phyloP scores from a whole-genome alignment of 1,140 invertebrate genomes.

The Neodiprion fabricii region DNA sequence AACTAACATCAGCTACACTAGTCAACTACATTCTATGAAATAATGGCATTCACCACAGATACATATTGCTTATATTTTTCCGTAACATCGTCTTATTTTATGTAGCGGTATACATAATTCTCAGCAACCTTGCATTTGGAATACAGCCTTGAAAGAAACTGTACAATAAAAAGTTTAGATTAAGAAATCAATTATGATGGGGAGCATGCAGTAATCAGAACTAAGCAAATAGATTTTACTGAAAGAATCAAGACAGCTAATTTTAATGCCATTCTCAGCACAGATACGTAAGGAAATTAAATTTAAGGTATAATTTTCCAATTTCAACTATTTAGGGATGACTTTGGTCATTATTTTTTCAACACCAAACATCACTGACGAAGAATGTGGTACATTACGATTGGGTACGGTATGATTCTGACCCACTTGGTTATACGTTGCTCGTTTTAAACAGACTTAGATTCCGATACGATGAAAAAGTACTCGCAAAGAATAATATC shows the following conservation, averaged over 20 bases:
- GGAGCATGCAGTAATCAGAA: slow-evolving; percentile 9
- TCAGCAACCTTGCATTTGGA: background rate
- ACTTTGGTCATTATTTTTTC: background rate
- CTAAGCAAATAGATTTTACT: slow-evolving; percentile 12
- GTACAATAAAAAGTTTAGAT: slow-evolving; percentile 25
- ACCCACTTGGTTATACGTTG: no score
- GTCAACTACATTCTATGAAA: background rate
- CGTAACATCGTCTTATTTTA: background rate
- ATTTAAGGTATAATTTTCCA: background rate
- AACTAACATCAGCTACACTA: background rate
- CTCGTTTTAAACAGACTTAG: no score
- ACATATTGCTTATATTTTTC: background rate
- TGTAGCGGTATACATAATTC: background rate
- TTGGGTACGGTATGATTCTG: no score
- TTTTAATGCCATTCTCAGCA: slow-evolving; percentile 11
- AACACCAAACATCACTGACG: background rate
- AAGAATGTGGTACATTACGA: no score
- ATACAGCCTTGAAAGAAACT: slow-evolving; percentile 25
- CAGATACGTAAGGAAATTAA: background rate
- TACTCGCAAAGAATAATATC: no score
- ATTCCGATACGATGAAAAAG: no score
- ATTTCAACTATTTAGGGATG: background rate
- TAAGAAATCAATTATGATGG: slow-evolving; percentile 19
- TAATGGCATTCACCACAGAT: slow-evolving; percentile 3
- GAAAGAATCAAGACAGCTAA: slow-evolving; percentile 13